phyloP scores from a whole-genome alignment of 2,113 vertebrate genomes.

The Haemorhous mexicanus region DNA sequence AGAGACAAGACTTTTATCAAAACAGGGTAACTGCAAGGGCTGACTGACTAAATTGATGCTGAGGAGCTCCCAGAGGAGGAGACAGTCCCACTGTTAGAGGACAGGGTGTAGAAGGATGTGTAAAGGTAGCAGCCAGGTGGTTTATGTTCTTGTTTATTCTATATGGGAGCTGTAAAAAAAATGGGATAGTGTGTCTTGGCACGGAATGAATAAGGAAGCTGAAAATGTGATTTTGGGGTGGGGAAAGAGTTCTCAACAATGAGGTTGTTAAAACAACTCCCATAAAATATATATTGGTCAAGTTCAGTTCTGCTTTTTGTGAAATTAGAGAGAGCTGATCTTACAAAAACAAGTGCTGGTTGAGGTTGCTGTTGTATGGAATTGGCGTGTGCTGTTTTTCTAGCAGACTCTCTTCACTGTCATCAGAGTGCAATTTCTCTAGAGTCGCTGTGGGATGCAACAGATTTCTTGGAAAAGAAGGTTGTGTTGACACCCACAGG shows the following conservation, averaged over 20 bases:
- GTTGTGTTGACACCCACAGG: conserved; percentile 70
- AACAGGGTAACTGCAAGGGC: neutral
- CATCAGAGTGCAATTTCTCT: conserved; percentile 63
- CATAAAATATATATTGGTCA: conserved; percentile 10
- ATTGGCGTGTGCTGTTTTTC: conserved; percentile 55
- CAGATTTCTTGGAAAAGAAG: conserved; percentile 73
- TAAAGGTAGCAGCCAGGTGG: neutral
- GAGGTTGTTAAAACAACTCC: neutral
- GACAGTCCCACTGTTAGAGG: neutral
- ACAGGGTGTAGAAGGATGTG: neutral
- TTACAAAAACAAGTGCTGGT: conserved; percentile 53
- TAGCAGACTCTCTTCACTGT: conserved; percentile 61
- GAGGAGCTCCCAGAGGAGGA: neutral
- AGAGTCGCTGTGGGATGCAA: conserved; percentile 63
- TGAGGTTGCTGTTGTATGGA: conserved; percentile 41
- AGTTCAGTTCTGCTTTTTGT: conserved; percentile 30
- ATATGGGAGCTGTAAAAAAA: neutral
- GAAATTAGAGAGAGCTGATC: conserved; percentile 27
- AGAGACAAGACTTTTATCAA: neutral
- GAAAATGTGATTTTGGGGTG: conserved; percentile 21
- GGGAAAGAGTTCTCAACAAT: neutral
- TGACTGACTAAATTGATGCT: neutral
- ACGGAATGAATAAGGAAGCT: conserved; percentile 27
- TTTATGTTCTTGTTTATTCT: conserved; percentile 8
- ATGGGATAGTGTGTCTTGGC: neutral